phyloP scores from a whole-genome alignment of 1,140 invertebrate genomes.

The Drosophila arizonae region DNA sequence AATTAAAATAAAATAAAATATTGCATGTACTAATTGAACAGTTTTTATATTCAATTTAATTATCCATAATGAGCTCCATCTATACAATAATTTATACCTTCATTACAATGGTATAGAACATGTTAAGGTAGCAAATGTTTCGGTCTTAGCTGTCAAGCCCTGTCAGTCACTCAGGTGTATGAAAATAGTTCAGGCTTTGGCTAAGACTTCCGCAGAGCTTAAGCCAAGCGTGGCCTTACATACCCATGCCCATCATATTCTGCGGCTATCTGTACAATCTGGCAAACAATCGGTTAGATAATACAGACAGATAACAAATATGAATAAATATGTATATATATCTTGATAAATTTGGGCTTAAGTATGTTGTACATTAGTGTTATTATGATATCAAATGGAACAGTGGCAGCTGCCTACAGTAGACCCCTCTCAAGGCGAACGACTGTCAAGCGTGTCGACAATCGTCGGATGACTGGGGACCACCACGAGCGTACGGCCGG shows the following conservation, averaged over 20 bases:
- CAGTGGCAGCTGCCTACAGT: slow-evolving; percentile 40
- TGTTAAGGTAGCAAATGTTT: not conserved
- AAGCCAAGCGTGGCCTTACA: slow-evolving; percentile 61
- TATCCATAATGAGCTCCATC: no score
- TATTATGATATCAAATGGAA: slow-evolving; percentile 65
- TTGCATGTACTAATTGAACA: no score
- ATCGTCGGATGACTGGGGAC: slow-evolving; percentile 24
- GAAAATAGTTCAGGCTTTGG: slow-evolving; percentile 34
- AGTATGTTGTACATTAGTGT: slow-evolving; percentile 46
- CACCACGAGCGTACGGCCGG: slow-evolving; percentile 37
- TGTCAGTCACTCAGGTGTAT: slow-evolving; percentile 23
- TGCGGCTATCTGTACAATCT: slow-evolving; percentile 1
- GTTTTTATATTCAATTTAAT: no score
- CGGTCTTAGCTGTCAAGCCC: not conserved
- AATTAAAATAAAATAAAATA: no score
- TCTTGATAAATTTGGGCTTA: slow-evolving; percentile 43
- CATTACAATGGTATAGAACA: no score
- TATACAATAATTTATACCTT: no score
- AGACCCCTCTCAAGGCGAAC: slow-evolving; percentile 59
- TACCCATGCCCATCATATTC: slow-evolving; percentile 2
- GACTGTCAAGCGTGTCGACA: slow-evolving; percentile 47
- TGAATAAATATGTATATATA: not conserved
- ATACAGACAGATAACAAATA: slow-evolving; percentile 51
- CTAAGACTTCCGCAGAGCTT: slow-evolving; percentile 58
- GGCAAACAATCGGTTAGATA: slow-evolving; percentile 35